Conservation (phyloP, 2,888 invertebrate genomes). For the Leucophora obtusa region DNA sequence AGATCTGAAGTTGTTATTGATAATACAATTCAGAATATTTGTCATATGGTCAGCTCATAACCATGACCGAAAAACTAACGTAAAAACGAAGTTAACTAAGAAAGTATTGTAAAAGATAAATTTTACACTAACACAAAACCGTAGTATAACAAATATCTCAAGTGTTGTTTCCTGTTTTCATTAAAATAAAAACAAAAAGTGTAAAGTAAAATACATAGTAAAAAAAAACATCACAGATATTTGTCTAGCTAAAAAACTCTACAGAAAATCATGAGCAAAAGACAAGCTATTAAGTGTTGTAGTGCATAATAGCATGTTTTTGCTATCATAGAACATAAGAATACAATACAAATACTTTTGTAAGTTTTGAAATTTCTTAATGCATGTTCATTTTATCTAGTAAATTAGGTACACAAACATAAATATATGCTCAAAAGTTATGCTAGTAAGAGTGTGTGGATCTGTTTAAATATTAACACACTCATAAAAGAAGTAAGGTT, state of each 20-base stretch:
- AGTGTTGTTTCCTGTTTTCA: slow-evolving; percentile 61
- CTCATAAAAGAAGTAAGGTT: background rate
- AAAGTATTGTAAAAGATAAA: slow-evolving; percentile 33
- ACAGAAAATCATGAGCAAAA: slow-evolving; percentile 36
- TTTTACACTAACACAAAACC: slow-evolving; percentile 42
- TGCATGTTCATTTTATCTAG: slow-evolving; percentile 70
- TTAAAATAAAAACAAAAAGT: slow-evolving; percentile 18
- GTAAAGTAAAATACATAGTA: background rate
- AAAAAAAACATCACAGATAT: slow-evolving; percentile 18
- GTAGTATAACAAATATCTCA: slow-evolving; percentile 55
- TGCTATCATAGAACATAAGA: background rate
- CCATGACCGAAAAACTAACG: slow-evolving; percentile 2
- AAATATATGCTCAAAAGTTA: slow-evolving; percentile 9
- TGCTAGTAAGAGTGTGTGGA: background rate
- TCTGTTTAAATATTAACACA: background rate
- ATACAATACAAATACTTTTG: slow-evolving; percentile 29
- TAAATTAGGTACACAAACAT: slow-evolving; percentile 47
- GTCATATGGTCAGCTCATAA: slow-evolving; percentile 14
- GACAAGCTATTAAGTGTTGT: slow-evolving; percentile 57
- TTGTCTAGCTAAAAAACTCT: background rate
- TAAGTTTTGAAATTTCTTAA: slow-evolving; percentile 53
- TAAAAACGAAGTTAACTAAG: background rate
- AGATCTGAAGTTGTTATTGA: background rate
- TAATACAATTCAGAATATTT: background rate
- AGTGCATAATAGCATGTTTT: slow-evolving; percentile 47